Evolutionary conservation across 2,797 vertebrate genomes (phyloP).

Genomic region (Hydrolagus colliei): DNA sequence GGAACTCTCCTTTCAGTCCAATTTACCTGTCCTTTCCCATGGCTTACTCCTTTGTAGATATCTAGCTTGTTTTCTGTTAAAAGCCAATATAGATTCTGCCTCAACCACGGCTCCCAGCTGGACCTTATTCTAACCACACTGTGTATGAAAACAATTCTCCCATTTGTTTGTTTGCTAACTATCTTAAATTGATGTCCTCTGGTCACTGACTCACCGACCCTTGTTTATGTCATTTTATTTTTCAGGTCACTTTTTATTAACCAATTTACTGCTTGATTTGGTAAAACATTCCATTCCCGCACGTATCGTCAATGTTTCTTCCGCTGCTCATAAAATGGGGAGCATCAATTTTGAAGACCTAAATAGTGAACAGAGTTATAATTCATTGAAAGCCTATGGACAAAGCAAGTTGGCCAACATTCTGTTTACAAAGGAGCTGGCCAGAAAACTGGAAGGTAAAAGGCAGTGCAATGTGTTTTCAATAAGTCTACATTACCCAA

Average conservation of each 20-base stretch:
- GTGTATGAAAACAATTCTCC: no score
- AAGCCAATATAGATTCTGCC: no score
- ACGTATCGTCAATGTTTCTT: conserved; percentile 59
- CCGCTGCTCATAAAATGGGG: conserved; percentile 50
- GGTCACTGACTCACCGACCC: no score
- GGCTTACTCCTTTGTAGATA: no score
- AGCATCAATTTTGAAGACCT: conserved; percentile 63
- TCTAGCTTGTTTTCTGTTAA: no score
- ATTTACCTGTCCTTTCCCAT: no score
- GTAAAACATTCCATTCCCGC: conserved; percentile 62
- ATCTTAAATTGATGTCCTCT: no score
- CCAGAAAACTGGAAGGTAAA: conserved; percentile 54
- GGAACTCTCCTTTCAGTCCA: no score
- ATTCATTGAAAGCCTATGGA: conserved; percentile 50
- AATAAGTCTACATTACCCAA: background rate
- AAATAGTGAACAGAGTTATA: conserved; percentile 49
- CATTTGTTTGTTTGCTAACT: no score
- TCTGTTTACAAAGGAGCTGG: conserved; percentile 60
- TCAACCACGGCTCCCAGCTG: no score
- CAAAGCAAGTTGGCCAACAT: conserved; percentile 65
- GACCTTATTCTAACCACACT: no score
- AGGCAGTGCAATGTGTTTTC: background rate
- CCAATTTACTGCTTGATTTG: conserved; percentile 59
- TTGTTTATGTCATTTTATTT: background rate
- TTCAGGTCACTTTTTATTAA: conserved; percentile 64